phyloP scores from a whole-genome alignment of 2,888 invertebrate species.

The Schizaphis graminum region DNA sequence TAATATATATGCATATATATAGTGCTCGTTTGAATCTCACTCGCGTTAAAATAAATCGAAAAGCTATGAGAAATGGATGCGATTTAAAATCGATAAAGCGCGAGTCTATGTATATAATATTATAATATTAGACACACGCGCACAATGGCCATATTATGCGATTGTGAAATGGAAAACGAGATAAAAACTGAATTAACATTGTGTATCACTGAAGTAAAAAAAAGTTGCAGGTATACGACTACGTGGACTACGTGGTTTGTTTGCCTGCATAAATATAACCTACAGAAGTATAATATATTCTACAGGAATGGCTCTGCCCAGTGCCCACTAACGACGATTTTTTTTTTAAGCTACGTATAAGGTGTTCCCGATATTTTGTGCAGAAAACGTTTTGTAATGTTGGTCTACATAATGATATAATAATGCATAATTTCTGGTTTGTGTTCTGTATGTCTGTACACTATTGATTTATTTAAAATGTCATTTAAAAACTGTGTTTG shows the following conservation, averaged over 20 bases:
- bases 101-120: not conserved
- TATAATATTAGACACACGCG: not conserved
- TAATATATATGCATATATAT: not conserved
- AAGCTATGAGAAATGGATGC: not conserved
- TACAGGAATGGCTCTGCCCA: not conserved
- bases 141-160: not conserved
- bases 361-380: not conserved
- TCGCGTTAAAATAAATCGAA: slow-evolving; percentile 21
- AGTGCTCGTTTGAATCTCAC: not conserved
- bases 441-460: not conserved
- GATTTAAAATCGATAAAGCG: not conserved
- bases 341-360: not conserved
- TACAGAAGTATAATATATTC: not conserved
- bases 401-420: not conserved
- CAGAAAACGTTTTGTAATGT: not conserved
- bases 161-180: not conserved
- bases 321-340: not conserved
- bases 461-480: not conserved
- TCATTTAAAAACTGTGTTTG: not conserved
- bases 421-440: not conserved
- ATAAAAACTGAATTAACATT: not conserved
- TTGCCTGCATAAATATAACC: not conserved
- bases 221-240: not conserved
- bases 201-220: not conserved
- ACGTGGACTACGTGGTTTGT: not conserved